A percentile compares a stretch with the other conserved stretches of the same genome.
phyloP scores from a whole-genome alignment of 2,797 vertebrate genomes.

The Dicrostonyx torquatus region DNA sequence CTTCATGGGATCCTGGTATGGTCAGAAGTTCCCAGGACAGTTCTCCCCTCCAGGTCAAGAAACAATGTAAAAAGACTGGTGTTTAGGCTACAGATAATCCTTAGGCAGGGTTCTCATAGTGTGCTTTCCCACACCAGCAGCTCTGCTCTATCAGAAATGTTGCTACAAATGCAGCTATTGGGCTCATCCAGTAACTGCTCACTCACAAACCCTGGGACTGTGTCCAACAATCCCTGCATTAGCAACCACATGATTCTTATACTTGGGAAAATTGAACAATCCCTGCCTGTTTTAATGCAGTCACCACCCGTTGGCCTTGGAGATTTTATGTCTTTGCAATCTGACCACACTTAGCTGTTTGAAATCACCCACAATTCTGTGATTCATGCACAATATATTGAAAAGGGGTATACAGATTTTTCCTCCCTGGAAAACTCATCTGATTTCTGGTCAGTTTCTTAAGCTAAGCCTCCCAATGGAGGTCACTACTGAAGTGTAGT shows the following conservation, averaged over 20 bases:
- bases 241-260: not conserved
- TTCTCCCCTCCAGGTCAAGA: not conserved
- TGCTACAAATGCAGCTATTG: not conserved
- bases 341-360: not conserved
- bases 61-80: slow-evolving; percentile 18
- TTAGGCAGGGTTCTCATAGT: not conserved
- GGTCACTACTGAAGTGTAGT: not conserved
- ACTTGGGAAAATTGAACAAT: not conserved
- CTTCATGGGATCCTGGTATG: not conserved
- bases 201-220: not conserved
- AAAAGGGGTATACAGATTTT: not conserved
- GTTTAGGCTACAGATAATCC: not conserved
- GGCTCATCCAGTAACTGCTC: not conserved
- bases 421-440: not conserved
- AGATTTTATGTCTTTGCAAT: not conserved
- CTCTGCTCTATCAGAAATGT: not conserved
- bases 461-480: not conserved
- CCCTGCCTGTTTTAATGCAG: not conserved
- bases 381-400: not conserved
- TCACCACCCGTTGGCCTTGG: not conserved
- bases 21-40: not conserved
- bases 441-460: not conserved
- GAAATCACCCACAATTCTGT: not conserved
- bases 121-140: not conserved
- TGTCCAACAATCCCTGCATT: not conserved